phyloP scores from a whole-genome alignment of 2,797 vertebrate genomes.

The Austrolebias charrua region DNA sequence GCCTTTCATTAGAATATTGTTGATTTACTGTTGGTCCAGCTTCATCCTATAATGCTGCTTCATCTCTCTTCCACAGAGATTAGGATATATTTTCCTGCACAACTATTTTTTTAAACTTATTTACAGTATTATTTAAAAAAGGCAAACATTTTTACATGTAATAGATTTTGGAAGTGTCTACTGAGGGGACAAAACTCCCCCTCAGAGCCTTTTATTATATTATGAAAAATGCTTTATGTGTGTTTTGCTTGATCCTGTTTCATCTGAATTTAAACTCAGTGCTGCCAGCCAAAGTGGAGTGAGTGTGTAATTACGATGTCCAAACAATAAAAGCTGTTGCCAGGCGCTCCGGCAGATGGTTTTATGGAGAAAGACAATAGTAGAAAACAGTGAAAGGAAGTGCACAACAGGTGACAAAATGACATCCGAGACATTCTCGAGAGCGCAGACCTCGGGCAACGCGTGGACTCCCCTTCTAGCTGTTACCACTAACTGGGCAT shows the following conservation, averaged over 20 bases:
- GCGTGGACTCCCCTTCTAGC: slow-evolving; percentile 68
- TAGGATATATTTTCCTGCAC: neutral
- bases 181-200: no score
- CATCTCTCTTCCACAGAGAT: neutral
- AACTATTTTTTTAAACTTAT: slow-evolving; percentile 14
- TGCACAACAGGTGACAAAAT: slow-evolving; percentile 63
- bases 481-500: slow-evolving; percentile 79
- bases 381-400: slow-evolving; percentile 54
- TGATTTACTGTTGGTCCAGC: neutral
- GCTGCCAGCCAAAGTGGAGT: slow-evolving; percentile 20
- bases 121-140: slow-evolving; percentile 30
- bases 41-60: neutral
- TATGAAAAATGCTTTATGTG: slow-evolving; percentile 29
- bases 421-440: slow-evolving; percentile 49
- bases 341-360: slow-evolving; percentile 38
- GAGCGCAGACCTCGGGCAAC: slow-evolving; percentile 74
- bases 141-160: slow-evolving; percentile 2
- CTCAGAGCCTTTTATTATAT: slow-evolving; percentile 49
- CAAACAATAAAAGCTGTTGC: slow-evolving; percentile 26
- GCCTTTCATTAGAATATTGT: neutral
- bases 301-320: slow-evolving; percentile 17
- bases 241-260: slow-evolving; percentile 15
- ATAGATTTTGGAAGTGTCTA: no score
- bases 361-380: slow-evolving; percentile 34
- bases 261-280: slow-evolving; percentile 13